Base-by-base conservation (phyloP, 2,113 vertebrate species). In the Hemiprocne comata region DNA sequence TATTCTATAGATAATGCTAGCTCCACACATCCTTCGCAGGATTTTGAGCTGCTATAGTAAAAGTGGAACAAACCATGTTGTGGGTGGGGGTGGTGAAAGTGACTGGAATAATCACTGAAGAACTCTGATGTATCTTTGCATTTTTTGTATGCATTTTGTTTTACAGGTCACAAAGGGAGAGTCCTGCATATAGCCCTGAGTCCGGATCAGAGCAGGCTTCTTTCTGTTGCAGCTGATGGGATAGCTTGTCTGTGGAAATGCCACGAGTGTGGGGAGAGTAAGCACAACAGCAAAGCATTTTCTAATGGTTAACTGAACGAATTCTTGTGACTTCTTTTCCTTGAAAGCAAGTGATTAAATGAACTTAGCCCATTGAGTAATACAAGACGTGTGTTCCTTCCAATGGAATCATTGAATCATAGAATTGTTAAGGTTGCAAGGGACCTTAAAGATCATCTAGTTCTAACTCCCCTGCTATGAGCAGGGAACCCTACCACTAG, bases 161-260 rank as follows among this genome's bases (percentile, higher is more conserved):
- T 95, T 74, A 38, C 74, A 98, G 98, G 96, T 90, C 98, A 98
- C 76, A 97, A 89, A 50, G 95, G 96, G 55, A 97, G 98, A 96
- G 96, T 98, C 60, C 95, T 98, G 78, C 97, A 98, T 36, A 74
- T 97, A 94, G 93, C 97, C 51, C 40, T 96, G 72, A 98, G 97
- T 74, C 88, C 97, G 26, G 96, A 97, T 75, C 90, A 96, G 20
- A 96, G 67, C 7, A 95, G 40, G 17, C 42, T 98, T 3, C 95
- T 98, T 97, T 98, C 98, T 58, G 97, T 96, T 25, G 97, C 96
- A 2, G 97, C 80, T 2, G 98, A 98, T 96, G 97, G 97, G 25
- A 75, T 78, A 38, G 93, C 98, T 55, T 96, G 72, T 88, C 66
- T 98, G 36, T 99, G 98, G 98, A 98, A 90, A 42, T 74, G 80